Evolutionary conservation across 2,888 invertebrate species (phyloP).

Genomic region (Auanema freiburgensis): DNA sequence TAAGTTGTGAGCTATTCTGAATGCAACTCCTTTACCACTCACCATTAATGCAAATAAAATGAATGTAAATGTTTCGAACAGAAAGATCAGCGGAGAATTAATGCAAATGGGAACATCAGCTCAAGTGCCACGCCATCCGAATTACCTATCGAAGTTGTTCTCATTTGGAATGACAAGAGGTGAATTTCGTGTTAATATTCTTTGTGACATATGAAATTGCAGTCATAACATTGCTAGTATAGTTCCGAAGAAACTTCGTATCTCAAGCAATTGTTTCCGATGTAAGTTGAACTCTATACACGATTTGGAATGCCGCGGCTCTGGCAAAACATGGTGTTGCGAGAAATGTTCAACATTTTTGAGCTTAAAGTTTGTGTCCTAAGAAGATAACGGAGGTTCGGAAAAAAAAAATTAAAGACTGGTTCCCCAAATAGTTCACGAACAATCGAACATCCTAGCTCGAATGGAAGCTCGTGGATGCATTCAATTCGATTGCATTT

Average conservation of each 20-base stretch:
- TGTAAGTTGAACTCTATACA: slow-evolving; percentile 5
- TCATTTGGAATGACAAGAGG: slow-evolving; percentile 11
- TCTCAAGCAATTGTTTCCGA: slow-evolving; percentile 8
- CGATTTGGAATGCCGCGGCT: slow-evolving; percentile 1
- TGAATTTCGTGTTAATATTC: background rate
- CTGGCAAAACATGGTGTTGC: slow-evolving; percentile 7
- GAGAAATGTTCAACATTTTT: slow-evolving; percentile 8
- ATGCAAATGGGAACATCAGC: background rate
- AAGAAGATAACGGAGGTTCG: background rate
- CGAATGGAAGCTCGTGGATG: slow-evolving; percentile 20
- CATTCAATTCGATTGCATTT: slow-evolving; percentile 64
- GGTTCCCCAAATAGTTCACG: slow-evolving; percentile 18
- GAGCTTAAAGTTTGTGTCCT: slow-evolving; percentile 1
- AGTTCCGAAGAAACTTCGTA: slow-evolving; percentile 1
- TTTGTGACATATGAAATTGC: background rate
- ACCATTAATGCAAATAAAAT: background rate
- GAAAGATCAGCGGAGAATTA: slow-evolving; percentile 3
- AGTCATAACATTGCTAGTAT: slow-evolving; percentile 18
- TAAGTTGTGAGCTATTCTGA: background rate
- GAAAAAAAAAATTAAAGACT: background rate
- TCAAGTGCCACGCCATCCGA: slow-evolving; percentile 3
- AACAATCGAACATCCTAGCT: slow-evolving; percentile 15
- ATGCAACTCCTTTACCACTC: background rate
- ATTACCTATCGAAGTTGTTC: slow-evolving; percentile 1
- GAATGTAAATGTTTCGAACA: background rate